Evolutionary conservation across 2,888 invertebrate species (phyloP).

Genomic region (Hirtodrosophila confusa): DNA sequence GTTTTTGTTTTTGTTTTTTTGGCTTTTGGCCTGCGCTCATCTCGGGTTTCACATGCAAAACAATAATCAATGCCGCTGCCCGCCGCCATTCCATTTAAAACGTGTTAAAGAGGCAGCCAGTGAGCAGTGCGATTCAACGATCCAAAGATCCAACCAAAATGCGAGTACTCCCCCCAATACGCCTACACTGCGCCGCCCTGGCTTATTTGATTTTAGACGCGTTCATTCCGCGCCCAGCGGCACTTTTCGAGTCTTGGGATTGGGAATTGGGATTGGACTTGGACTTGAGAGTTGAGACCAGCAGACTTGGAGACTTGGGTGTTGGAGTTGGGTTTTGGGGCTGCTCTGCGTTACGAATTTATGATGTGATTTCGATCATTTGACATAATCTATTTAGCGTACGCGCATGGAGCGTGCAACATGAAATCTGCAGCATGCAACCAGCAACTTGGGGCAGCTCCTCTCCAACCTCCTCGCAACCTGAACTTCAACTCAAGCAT

Average conservation of each 20-base stretch:
- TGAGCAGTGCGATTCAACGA: conserved; percentile 24
- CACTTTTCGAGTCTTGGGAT: conserved; percentile 33
- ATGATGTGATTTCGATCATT: conserved; percentile 84
- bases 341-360: conserved; percentile 70
- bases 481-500: conserved; percentile 25
- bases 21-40: conserved; percentile 1
- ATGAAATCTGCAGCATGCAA: conserved; percentile 19
- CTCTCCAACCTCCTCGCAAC: conserved; percentile 19
- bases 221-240: conserved; percentile 67
- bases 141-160: conserved; percentile 42
- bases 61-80: conserved; percentile 72
- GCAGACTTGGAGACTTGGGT: no score
- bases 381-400: conserved; percentile 84
- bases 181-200: conserved; percentile 67
- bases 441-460: conserved; percentile 26
- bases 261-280: conserved; percentile 18
- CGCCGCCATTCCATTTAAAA: conserved; percentile 72
- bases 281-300: neutral
- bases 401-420: conserved; percentile 35
- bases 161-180: conserved; percentile 17
- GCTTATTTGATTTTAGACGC: conserved; percentile 78
- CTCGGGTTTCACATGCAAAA: conserved; percentile 66
- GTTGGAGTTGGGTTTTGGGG: conserved; percentile 6
- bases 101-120: conserved; percentile 72
- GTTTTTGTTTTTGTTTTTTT: neutral